Conservation (phyloP, 2,113 vertebrate genomes). For the Sterrhoptilus dennistouni region DNA sequence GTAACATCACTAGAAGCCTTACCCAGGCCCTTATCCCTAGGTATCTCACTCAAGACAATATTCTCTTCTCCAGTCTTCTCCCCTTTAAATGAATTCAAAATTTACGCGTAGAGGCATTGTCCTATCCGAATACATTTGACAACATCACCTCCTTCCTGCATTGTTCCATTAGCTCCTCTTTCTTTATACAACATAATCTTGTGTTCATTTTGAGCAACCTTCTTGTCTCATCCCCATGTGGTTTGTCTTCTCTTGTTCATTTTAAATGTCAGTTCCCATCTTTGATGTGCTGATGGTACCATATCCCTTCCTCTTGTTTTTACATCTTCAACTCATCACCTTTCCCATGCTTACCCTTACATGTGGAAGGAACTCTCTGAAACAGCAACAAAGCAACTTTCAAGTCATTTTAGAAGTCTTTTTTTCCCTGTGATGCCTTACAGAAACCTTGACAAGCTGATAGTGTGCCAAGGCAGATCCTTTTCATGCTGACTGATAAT, state of each 20-base stretch:
- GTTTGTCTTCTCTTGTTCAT: neutral
- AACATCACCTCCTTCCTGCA: neutral
- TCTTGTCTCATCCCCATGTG: neutral
- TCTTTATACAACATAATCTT: neutral
- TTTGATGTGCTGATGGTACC: neutral
- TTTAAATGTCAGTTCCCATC: constrained; percentile 21
- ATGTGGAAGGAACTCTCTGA: constrained; percentile 25
- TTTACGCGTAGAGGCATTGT: neutral
- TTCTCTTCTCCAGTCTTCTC: neutral
- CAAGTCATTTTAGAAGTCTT: neutral
- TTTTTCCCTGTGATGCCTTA: constrained; percentile 27
- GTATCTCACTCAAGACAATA: neutral
- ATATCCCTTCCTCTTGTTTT: neutral
- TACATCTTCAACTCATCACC: constrained; percentile 18
- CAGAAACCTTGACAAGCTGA: constrained; percentile 37
- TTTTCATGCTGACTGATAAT: constrained; percentile 40
- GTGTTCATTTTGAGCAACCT: constrained; percentile 2
- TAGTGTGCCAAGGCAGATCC: constrained; percentile 10
- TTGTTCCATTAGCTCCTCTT: neutral
- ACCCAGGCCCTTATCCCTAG: neutral
- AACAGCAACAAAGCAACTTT: constrained; percentile 48
- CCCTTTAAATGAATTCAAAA: neutral
- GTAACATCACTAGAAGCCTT: neutral
- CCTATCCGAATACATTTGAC: neutral
- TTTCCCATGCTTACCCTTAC: neutral